Percentiles rank a stretch among this genome's conserved stretches.
Conservation (phyloP, 2,888 invertebrate species). For the Celastrina argiolus region DNA sequence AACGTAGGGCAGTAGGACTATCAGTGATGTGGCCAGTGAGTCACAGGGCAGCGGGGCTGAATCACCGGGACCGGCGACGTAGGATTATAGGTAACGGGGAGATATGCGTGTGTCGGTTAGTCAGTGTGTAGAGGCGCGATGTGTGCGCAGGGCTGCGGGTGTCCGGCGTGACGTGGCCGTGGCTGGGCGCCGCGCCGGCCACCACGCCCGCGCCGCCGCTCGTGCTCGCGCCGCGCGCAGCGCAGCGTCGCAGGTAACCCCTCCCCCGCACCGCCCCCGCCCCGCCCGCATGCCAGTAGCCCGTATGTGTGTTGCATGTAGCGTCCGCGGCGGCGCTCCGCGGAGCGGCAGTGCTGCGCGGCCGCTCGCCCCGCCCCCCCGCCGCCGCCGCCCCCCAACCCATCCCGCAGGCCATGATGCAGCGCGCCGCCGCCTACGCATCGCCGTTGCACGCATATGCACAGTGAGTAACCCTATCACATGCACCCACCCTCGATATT, state of each 20-base stretch:
- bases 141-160: conserved; percentile 85
- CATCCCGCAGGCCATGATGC: conserved; percentile 76
- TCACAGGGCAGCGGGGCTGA: not conserved
- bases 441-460: conserved; percentile 92
- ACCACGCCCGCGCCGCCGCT: conserved; percentile 81
- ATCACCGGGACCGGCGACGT: conserved; percentile 12
- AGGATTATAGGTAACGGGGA: not conserved
- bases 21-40: not conserved
- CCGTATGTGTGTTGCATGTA: conserved; percentile 67
- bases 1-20: not conserved
- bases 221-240: conserved; percentile 85
- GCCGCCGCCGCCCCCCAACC: conserved; percentile 67
- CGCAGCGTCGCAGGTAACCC: conserved; percentile 78
- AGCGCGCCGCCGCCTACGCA: conserved; percentile 84
- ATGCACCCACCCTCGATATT: conserved; percentile 22
- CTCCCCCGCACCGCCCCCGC: conserved; percentile 42
- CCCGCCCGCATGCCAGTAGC: conserved; percentile 54
- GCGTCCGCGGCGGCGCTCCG: conserved; percentile 83
- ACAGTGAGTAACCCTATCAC: conserved; percentile 84
- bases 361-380: conserved; percentile 84
- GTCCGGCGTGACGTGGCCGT: conserved; percentile 87
- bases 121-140: conserved; percentile 57
- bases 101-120: conserved; percentile 32
- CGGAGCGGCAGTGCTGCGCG: conserved; percentile 82
- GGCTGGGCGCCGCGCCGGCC: conserved; percentile 81